Percentiles rank a stretch among this genome's conserved stretches.
Conservation (phyloP, 1,140 invertebrate genomes). For the Polyergus mexicanus region DNA sequence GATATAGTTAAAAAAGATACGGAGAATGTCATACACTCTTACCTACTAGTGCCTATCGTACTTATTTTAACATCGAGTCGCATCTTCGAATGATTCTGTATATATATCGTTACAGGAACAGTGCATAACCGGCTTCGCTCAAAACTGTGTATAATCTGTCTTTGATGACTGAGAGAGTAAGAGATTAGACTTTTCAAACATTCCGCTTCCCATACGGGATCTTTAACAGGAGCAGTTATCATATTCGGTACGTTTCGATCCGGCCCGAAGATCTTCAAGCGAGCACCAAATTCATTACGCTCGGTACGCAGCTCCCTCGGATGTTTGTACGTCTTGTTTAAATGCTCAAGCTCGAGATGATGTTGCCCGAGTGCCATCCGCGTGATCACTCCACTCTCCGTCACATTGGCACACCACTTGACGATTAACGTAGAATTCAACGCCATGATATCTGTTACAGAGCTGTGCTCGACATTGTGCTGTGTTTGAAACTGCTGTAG, state of each 20-base stretch:
- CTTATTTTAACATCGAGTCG: constrained; percentile 80
- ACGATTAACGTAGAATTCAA: constrained; percentile 81
- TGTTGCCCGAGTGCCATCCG: constrained; percentile 84
- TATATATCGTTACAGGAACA: constrained; percentile 79
- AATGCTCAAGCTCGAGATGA: constrained; percentile 82
- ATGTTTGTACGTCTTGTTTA: constrained; percentile 83
- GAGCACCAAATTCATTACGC: constrained; percentile 78
- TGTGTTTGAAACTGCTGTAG: constrained; percentile 64
- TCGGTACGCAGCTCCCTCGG: constrained; percentile 77
- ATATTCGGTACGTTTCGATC: constrained; percentile 80
- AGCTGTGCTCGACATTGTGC: constrained; percentile 58
- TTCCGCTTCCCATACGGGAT: constrained; percentile 76
- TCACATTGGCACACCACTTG: constrained; percentile 82
- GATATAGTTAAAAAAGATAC: neutral
- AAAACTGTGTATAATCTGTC: constrained; percentile 82
- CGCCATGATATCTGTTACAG: constrained; percentile 71
- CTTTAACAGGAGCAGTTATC: constrained; percentile 69
- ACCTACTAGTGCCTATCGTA: constrained; percentile 85
- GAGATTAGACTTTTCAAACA: constrained; percentile 80
- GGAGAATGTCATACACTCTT: constrained; percentile 52
- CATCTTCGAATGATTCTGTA: constrained; percentile 84
- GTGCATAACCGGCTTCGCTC: constrained; percentile 79
- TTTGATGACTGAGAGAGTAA: constrained; percentile 81
- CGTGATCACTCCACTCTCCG: constrained; percentile 76
- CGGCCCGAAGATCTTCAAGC: constrained; percentile 84